These are phyloP conservation scores for Moxostoma hubbsi DNA, from an alignment of 2,797 vertebrate species.

Conservation along the genomic window DNA sequence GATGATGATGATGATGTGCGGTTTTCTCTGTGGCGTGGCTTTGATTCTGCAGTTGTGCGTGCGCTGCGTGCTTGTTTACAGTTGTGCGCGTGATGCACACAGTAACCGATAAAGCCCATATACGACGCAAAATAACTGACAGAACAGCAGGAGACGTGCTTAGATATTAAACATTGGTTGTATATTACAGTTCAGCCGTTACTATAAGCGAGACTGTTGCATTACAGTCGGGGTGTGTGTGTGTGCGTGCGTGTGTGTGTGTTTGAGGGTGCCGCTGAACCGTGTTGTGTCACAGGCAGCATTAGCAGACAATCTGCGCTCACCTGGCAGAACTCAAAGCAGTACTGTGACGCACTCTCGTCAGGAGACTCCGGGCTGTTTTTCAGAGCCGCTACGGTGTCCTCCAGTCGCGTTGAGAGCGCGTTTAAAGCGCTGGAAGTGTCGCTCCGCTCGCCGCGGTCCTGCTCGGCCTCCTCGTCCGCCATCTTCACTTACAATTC, in stretches of 20 bases:
- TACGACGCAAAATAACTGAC: neutral
- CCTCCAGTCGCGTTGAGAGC: conserved; percentile 77
- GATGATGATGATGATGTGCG: too few relatives aligned
- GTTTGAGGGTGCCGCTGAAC: neutral
- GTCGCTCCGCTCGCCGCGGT: conserved; percentile 71
- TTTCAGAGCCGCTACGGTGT: conserved; percentile 73
- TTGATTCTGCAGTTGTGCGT: neutral
- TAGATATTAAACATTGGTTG: too few relatives aligned
- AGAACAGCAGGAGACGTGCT: neutral
- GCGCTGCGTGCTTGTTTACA: conserved; percentile 31
- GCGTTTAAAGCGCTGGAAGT: conserved; percentile 72
- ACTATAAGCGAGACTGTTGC: too few relatives aligned
- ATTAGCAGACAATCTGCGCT: conserved; percentile 52
- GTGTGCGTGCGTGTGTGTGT: neutral
- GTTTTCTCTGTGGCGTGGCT: too few relatives aligned
- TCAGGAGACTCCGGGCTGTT: conserved; percentile 70
- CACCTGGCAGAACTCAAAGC: conserved; percentile 91
- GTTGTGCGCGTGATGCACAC: neutral
- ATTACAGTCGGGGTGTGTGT: neutral
- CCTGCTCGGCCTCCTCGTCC: conserved; percentile 94
- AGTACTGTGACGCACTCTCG: conserved; percentile 84
- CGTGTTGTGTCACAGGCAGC: too few relatives aligned
- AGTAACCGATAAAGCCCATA: neutral
- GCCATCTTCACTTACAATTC: conserved; percentile 95
- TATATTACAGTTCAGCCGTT: neutral